A percentile compares a stretch with the other conserved stretches of the same genome.
Evolutionary conservation across 2,888 invertebrate genomes (phyloP).

Genomic region (Aromia moschata): DNA sequence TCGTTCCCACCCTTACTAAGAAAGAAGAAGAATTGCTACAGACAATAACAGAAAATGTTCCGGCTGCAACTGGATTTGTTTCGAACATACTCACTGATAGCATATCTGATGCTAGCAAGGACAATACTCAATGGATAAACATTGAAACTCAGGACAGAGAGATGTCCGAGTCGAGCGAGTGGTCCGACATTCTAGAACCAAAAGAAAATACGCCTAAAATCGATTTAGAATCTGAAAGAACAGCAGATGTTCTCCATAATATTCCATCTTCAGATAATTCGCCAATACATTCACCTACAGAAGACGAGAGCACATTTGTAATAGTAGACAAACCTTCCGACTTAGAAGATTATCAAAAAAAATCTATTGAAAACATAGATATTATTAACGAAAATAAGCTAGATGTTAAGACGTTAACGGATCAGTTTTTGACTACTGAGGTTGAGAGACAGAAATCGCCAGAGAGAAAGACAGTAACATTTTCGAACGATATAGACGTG

Average conservation of each 20-base stretch:
- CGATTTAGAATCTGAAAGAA: background rate
- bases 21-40: slow-evolving; percentile 25
- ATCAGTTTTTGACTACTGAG: slow-evolving; percentile 8
- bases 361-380: too few relatives aligned
- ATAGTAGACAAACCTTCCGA: slow-evolving; percentile 10
- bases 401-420: slow-evolving; percentile 1
- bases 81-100: slow-evolving; percentile 12
- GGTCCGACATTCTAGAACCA: background rate
- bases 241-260: background rate
- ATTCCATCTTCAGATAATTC: background rate
- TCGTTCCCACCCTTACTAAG: slow-evolving; percentile 41
- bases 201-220: background rate
- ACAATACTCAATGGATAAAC: slow-evolving; percentile 8
- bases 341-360: slow-evolving; percentile 12
- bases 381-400: background rate
- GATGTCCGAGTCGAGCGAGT: background rate
- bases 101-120: background rate
- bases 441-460: background rate
- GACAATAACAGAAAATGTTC: slow-evolving; percentile 12
- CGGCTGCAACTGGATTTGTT: background rate
- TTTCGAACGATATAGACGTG: background rate
- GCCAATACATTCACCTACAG: background rate
- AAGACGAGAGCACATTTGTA: slow-evolving; percentile 12
- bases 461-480: background rate
- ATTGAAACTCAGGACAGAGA: background rate